Conservation (phyloP, 1,140 invertebrate species). For the Condylostylus longicornis region DNA sequence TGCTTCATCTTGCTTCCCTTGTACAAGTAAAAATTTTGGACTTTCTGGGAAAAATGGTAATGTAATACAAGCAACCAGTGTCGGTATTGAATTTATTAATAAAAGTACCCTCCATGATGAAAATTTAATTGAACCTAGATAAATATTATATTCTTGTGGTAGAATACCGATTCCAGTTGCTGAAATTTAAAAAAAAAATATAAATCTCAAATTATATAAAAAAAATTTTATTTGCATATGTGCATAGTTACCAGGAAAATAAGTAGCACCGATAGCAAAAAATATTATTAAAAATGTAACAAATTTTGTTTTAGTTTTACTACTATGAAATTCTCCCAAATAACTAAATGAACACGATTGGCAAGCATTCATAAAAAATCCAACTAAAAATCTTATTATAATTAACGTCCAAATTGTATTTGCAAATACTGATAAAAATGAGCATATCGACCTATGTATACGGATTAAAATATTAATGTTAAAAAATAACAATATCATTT, state of each 20-base stretch:
- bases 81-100: conserved; percentile 38
- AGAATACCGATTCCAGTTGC: conserved; percentile 46
- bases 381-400: conserved; percentile 53
- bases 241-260: conserved; percentile 39
- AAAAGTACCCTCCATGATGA: conserved; percentile 52
- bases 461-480: too few relatives aligned
- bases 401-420: conserved; percentile 52
- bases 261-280: conserved; percentile 47
- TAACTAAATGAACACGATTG: conserved; percentile 50
- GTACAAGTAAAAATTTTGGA: conserved; percentile 55
- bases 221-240: too few relatives aligned
- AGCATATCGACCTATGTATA: conserved; percentile 48
- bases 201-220: too few relatives aligned
- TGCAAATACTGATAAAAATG: conserved; percentile 48
- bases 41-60: conserved; percentile 50
- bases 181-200: conserved; percentile 26
- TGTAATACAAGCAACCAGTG: conserved; percentile 36
- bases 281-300: conserved; percentile 46
- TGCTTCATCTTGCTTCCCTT: conserved; percentile 43
- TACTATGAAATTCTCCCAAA: conserved; percentile 49
- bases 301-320: conserved; percentile 26
- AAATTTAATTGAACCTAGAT: conserved; percentile 33
- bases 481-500: too few relatives aligned
- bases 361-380: conserved; percentile 50
- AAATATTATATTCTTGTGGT: conserved; percentile 35